Conservation (phyloP, 2,888 invertebrate species). For the Chymomyza procnemis region DNA sequence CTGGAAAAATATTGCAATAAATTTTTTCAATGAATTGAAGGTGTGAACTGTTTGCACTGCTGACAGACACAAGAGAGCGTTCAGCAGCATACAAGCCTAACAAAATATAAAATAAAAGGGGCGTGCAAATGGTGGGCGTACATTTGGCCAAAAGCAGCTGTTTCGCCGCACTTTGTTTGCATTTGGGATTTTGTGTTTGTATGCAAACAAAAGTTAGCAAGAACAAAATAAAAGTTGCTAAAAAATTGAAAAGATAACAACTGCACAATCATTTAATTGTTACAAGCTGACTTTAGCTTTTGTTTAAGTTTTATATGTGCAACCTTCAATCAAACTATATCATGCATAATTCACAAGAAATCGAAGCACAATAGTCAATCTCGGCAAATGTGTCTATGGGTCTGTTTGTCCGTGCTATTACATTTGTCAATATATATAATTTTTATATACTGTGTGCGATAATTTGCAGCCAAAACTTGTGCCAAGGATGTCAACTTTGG, state of each 20-base stretch:
- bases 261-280: neutral
- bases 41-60: slow-evolving; percentile 53
- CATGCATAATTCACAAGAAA: slow-evolving; percentile 58
- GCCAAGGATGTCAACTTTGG: slow-evolving; percentile 75
- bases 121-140: slow-evolving; percentile 32
- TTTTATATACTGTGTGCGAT: slow-evolving; percentile 24
- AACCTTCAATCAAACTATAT: slow-evolving; percentile 42
- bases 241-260: slow-evolving; percentile 8
- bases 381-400: neutral
- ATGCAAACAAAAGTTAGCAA: neutral
- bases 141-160: slow-evolving; percentile 9
- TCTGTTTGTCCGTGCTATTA: slow-evolving; percentile 19
- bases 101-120: neutral
- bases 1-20: slow-evolving; percentile 42
- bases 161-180: slow-evolving; percentile 22
- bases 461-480: slow-evolving; percentile 48
- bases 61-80: slow-evolving; percentile 9
- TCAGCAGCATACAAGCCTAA: neutral
- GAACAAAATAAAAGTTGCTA: no score
- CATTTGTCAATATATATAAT: slow-evolving; percentile 61
- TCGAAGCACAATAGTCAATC: neutral
- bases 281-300: neutral
- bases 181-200: slow-evolving; percentile 7
- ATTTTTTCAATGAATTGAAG: slow-evolving; percentile 51
- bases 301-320: neutral